Percentiles rank a stretch among this genome's conserved stretches.
These are phyloP conservation scores for Enhydra lutris DNA, from an alignment of 2,113 vertebrate species.

Conservation along the genomic window DNA sequence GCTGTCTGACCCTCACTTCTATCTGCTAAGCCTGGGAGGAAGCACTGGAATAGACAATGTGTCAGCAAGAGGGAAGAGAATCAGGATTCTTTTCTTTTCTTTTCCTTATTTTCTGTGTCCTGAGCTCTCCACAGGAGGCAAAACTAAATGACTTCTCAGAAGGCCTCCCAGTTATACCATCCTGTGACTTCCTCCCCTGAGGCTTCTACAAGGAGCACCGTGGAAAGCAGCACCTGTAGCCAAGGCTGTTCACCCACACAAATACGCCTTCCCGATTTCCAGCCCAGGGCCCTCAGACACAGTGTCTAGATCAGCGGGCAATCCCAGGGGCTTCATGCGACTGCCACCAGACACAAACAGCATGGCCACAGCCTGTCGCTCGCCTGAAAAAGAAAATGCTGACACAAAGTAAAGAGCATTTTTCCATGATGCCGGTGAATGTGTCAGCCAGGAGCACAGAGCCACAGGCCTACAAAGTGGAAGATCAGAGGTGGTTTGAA, in stretches of 20 bases:
- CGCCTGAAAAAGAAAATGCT: constrained; percentile 6
- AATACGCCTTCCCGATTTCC: not conserved
- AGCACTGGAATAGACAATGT: not conserved
- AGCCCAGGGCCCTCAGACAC: not conserved
- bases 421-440: not conserved
- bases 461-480: too few species aligned
- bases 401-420: not conserved
- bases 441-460: not conserved
- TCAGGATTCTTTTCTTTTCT: not conserved
- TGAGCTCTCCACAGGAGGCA: not conserved
- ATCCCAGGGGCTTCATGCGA: not conserved
- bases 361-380: not conserved
- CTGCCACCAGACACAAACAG: not conserved
- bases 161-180: not conserved
- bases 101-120: not conserved
- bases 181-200: not conserved
- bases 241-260: not conserved
- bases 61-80: not conserved
- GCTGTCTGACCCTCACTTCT: not conserved
- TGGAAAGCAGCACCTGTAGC: not conserved
- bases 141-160: constrained; percentile 14
- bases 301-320: not conserved
- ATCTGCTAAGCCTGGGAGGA: not conserved
- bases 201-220: not conserved
- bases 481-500: not conserved